Evolutionary conservation across 2,113 vertebrate species (phyloP), one percentile per base, ranked within the genome.

Genomic region (Ranitomeya variabilis): DNA sequence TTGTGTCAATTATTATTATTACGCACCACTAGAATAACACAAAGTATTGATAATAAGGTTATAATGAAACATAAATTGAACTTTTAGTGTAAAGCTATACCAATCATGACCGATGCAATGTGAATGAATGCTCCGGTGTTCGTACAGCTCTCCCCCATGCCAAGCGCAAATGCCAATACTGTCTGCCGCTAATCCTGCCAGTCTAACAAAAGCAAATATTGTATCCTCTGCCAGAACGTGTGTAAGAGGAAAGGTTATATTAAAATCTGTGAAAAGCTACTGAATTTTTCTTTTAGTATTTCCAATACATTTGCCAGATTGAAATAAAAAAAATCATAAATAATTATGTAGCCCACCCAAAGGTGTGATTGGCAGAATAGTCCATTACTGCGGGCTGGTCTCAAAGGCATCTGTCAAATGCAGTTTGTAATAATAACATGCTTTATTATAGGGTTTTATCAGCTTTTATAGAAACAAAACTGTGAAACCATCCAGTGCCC

Each of bases 131-230:
- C 45, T 52, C 7, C 59, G 66, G 80, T 83, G 23, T 83, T 62
- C 80, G 19, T 62, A 83, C 62, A 52, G 16, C 54, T 67, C 62
- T 51, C 26, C 80, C 14, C 59, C 15, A 82, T 82, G 26, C n/a
- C 59, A 82, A 52, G 73, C 45, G 73, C 73, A 76, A 14, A 76
- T 76, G 51, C 77, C 52, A 79, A 57, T 23, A 15, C 51, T 51
- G 77, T 45, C 52, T 79, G 51, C 12, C 51, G 77, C 11, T 79
- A 79, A 79, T 79, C 77, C 77, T 55, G 51, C 77, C 77, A 79
- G 77, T 55, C 51, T 79, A 79, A 79, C 51, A 7, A 79, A 79
- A 79, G 77, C 73, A 79, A 54, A 79, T 57, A 79, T 13, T 79
- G 77, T 55, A 23, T 26, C 21, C 2, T 57, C 7, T 79, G 51